Evolutionary conservation across 2,113 vertebrate genomes (phyloP), one percentile per base, ranked within the genome.

Genomic region (Pica pica): DNA sequence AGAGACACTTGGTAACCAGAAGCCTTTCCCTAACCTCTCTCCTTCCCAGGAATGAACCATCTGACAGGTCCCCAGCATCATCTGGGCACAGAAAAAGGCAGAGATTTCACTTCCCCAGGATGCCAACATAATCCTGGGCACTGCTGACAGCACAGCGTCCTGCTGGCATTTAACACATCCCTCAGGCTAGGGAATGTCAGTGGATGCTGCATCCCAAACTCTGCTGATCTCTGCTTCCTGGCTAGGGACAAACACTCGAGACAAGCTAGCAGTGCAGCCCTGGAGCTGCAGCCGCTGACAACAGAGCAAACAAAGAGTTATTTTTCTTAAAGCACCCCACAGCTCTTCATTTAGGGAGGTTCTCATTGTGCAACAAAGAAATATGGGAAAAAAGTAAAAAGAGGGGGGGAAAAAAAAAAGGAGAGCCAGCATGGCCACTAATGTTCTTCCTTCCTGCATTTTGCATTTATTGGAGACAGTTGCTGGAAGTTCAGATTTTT

Each of bases 351-450:
- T 75, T 49, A 59, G 41, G 57, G 47, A 76, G 57, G 85, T 23
- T 41, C 42, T 73, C 37, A 22, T 8, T 57, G 81, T 31, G n/a
- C 20, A 81, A 53, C 6, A 31, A 90, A 68, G 28, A 23, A n/a
- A 55, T 37, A 11, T 1, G 3, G 8, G 4, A 2, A 7, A 46
- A 41, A 39, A 21, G 13, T 7, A 52, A 74, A 67, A 64, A 20
- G 2, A 13, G 9, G 3, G 10, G 1, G 1, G 6, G 19, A 55
- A n/a, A 30, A 9, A 11, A 19, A 57, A 31, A n/a, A 27, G 2
- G 8, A 31, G 31, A 46, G 11, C 16, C 37, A 53, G 11, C 11
- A 39, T 1, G 13, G 57, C 8, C 37, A 55, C 14, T 27, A 35
- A 31, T 22, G 10, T 7, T 70, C 35, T 22, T 80, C 74, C 42